phyloP scores from a whole-genome alignment of 1,140 invertebrate species.

The Contarinia nasturtii region DNA sequence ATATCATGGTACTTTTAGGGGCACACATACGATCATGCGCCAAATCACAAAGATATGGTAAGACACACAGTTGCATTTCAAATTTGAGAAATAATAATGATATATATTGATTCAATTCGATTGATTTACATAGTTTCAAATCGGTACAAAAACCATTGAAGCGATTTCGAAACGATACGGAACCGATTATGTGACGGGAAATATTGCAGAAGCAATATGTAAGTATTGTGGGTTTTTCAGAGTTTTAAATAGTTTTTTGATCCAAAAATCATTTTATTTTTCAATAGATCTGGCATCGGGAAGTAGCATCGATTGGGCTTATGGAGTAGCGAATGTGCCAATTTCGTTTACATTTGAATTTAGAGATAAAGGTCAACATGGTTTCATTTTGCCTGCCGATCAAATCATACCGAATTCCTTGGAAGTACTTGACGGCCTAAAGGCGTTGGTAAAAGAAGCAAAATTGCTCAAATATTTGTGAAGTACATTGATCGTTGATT shows the following conservation, averaged over 20 bases:
- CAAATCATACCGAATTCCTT: constrained; percentile 45
- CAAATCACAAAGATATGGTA: constrained; percentile 33
- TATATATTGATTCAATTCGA: too few relatives aligned
- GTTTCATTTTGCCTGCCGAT: constrained; percentile 46
- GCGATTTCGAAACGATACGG: constrained; percentile 28
- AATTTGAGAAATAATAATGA: not conserved
- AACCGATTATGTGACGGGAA: constrained; percentile 27
- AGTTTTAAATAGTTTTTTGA: not conserved
- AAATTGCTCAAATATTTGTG: too few relatives aligned
- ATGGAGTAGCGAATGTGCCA: constrained; percentile 32
- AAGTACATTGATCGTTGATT: too few relatives aligned
- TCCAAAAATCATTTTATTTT: not conserved
- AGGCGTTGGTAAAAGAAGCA: constrained; percentile 40
- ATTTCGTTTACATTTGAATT: constrained; percentile 37
- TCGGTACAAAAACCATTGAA: constrained; percentile 24
- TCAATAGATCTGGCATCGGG: constrained; percentile 31
- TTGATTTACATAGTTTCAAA: constrained; percentile 9
- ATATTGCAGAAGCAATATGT: constrained; percentile 34
- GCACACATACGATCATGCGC: constrained; percentile 26
- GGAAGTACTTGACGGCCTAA: constrained; percentile 63
- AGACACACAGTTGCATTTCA: constrained; percentile 5
- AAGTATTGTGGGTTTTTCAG: constrained; percentile 18
- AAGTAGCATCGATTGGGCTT: constrained; percentile 46
- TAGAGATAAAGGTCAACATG: constrained; percentile 45
- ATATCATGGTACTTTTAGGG: constrained; percentile 12